Evolutionary conservation across 1,140 invertebrate genomes (phyloP).

Genomic region (Drosophila sucinea): DNA sequence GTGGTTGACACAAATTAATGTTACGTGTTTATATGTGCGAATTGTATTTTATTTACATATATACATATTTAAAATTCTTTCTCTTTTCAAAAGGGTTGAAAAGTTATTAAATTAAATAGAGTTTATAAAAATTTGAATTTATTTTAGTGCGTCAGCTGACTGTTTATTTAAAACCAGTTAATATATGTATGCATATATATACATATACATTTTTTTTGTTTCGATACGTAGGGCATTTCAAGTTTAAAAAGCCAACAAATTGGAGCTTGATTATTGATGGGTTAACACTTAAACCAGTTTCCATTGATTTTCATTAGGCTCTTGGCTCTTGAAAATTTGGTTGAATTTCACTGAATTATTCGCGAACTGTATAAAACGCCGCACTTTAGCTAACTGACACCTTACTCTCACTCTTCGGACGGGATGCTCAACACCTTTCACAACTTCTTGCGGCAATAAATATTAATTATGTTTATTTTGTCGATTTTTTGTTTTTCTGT

Average conservation of each 20-base stretch:
- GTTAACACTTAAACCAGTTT: neutral
- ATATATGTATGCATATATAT: too few relatives aligned
- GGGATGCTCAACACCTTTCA: slow-evolving; percentile 16
- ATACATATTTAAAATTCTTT: neutral
- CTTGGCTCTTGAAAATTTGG: neutral
- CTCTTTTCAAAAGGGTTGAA: neutral
- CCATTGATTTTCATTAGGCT: neutral
- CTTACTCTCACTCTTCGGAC: neutral
- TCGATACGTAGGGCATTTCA: neutral
- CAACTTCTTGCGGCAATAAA: slow-evolving; percentile 16
- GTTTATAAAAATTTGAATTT: neutral
- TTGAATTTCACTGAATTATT: neutral
- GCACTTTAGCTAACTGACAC: neutral
- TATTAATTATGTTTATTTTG: slow-evolving; percentile 15
- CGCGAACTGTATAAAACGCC: neutral
- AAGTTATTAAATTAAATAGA: neutral
- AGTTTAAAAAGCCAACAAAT: neutral
- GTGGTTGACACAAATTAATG: slow-evolving; percentile 55
- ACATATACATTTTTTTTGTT: neutral
- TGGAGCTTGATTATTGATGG: neutral
- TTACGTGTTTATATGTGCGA: slow-evolving; percentile 70
- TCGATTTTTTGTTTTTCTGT: neutral
- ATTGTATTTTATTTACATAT: slow-evolving; percentile 43
- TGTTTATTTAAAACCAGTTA: neutral
- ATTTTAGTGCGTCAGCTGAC: neutral